These are phyloP conservation scores for Grallaria varia DNA, from an alignment of 2,113 vertebrate genomes.

Conservation along the genomic window DNA sequence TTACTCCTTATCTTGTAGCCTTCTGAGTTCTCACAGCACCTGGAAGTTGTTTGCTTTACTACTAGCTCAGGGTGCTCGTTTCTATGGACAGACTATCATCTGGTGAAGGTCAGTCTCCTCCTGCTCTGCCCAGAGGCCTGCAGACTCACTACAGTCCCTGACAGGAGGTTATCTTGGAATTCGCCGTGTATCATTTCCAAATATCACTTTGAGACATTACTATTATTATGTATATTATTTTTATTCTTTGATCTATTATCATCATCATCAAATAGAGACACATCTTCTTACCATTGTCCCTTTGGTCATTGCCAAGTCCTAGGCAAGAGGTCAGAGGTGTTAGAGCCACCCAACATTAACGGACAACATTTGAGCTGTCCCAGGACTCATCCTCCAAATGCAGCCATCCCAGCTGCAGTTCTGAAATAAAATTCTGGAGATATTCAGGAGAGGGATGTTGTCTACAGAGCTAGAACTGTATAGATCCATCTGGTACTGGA, in stretches of 20 bases:
- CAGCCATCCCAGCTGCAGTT: background rate
- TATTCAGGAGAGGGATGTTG: background rate
- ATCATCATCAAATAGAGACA: background rate
- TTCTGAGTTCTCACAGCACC: too few relatives aligned
- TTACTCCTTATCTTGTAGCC: too few relatives aligned
- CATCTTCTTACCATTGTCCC: background rate
- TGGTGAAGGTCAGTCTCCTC: too few relatives aligned
- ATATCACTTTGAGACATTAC: background rate
- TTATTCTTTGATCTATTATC: background rate
- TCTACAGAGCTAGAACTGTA: background rate
- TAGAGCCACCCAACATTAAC: background rate
- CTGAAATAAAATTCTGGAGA: background rate
- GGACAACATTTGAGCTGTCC: background rate
- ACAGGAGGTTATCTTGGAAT: background rate
- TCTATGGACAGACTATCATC: too few relatives aligned
- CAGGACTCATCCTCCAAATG: background rate
- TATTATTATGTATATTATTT: background rate
- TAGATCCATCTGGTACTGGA: background rate
- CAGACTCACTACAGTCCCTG: too few relatives aligned
- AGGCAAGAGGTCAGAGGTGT: background rate
- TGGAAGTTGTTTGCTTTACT: too few relatives aligned
- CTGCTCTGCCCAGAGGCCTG: too few relatives aligned
- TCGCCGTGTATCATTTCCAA: background rate
- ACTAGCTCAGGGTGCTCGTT: too few relatives aligned
- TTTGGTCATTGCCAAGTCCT: background rate